Evolutionary conservation across 2,113 vertebrate genomes (phyloP).

Genomic region (Vimba vimba): DNA sequence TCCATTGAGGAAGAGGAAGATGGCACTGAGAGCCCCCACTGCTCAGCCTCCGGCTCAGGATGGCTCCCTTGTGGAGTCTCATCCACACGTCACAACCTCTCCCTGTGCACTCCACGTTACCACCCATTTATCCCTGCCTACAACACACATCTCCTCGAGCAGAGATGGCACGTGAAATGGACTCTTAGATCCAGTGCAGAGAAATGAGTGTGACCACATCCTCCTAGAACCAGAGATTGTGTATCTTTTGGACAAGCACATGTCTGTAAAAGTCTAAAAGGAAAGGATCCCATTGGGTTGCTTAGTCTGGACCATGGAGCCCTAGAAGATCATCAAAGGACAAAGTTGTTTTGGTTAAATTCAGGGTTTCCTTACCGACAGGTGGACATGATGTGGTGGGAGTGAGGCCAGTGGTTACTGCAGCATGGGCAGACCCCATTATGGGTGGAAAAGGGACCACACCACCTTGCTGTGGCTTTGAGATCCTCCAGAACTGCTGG

Average conservation of each 20-base stretch:
- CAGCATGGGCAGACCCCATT: slow-evolving; percentile 69
- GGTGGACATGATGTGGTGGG: slow-evolving; percentile 44
- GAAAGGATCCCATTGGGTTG: not conserved
- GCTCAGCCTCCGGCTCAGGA: slow-evolving; percentile 67
- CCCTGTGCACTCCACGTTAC: slow-evolving; percentile 50
- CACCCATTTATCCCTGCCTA: not conserved
- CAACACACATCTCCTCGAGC: slow-evolving; percentile 47
- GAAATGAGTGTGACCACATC: not conserved
- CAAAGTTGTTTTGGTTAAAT: not conserved
- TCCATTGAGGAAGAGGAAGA: slow-evolving; percentile 60
- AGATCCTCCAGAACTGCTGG: slow-evolving; percentile 72
- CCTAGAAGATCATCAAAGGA: not conserved
- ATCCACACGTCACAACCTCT: slow-evolving; percentile 67
- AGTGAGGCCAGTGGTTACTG: slow-evolving; percentile 43
- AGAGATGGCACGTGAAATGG: slow-evolving; percentile 44
- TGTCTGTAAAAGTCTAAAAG: slow-evolving; percentile 10
- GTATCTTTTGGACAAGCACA: slow-evolving; percentile 22
- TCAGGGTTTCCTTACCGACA: slow-evolving; percentile 24
- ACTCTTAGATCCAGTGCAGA: slow-evolving; percentile 2
- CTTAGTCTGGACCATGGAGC: not conserved
- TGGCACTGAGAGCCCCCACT: slow-evolving; percentile 59
- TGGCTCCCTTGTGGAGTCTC: slow-evolving; percentile 59
- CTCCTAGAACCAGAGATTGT: not conserved
- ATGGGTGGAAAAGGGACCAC: slow-evolving; percentile 74
- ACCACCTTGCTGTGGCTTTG: slow-evolving; percentile 72